Percentiles rank a stretch among this genome's conserved stretches.
These are phyloP conservation scores for Gallinago nigripennis DNA, from an alignment of 2,797 vertebrate genomes.

Conservation along the genomic window DNA sequence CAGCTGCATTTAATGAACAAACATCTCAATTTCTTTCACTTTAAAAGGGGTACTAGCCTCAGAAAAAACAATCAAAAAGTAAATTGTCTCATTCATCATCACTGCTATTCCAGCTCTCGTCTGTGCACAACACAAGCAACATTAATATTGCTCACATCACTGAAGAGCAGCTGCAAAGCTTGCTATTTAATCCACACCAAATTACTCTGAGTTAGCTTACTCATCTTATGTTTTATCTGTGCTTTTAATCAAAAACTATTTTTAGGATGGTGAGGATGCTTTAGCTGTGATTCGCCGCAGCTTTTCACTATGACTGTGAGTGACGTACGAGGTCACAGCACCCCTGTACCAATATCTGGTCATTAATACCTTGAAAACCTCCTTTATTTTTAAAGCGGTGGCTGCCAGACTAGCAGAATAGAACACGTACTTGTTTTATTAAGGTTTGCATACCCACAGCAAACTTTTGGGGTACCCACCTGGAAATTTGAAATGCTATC, in stretches of 20 bases:
- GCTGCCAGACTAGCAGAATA: not conserved
- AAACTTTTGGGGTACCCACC: not conserved
- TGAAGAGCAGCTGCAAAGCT: conserved; percentile 15
- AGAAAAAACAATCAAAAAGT: not conserved
- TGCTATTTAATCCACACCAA: not conserved
- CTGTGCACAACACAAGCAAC: not conserved
- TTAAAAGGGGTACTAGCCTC: not conserved
- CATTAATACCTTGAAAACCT: not conserved
- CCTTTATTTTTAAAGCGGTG: not conserved
- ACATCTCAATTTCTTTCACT: not conserved
- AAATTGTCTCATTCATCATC: not conserved
- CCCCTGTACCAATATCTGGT: not conserved
- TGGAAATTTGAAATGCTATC: not conserved
- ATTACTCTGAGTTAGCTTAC: not conserved
- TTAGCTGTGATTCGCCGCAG: conserved; percentile 6
- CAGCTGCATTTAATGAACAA: not conserved
- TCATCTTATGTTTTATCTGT: not conserved
- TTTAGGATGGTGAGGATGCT: not conserved
- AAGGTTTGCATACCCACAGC: not conserved
- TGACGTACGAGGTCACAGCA: not conserved
- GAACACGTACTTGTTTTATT: accelerated
- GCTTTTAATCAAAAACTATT: conserved; percentile 5
- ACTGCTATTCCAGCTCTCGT: not conserved
- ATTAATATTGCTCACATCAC: not conserved
- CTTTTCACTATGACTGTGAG: not conserved